phyloP scores from a whole-genome alignment of 2,113 vertebrate species.

The Megaptera novaeangliae region DNA sequence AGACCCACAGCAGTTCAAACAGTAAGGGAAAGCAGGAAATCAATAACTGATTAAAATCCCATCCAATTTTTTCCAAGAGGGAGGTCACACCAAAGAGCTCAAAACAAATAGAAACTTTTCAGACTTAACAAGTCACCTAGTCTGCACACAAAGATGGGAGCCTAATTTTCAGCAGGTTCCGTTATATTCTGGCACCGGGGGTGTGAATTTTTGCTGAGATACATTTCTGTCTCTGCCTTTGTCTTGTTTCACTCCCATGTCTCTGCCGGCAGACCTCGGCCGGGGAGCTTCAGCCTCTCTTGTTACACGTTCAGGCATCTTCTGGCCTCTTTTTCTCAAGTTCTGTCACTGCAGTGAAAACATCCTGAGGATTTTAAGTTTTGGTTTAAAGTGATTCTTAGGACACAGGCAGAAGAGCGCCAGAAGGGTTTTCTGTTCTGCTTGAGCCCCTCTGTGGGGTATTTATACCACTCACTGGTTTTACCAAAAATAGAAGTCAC shows the following conservation, averaged over 20 bases:
- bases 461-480: not conserved
- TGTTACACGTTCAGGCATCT: not conserved
- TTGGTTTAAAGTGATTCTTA: not conserved
- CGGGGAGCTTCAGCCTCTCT: not conserved
- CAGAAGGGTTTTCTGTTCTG: not conserved
- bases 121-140: not conserved
- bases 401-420: not conserved
- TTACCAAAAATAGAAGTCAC: not conserved
- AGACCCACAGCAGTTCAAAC: not conserved
- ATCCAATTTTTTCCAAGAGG: not conserved
- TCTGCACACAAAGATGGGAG: not conserved
- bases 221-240: not conserved
- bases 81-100: not conserved
- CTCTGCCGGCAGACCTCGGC: not conserved
- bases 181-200: not conserved
- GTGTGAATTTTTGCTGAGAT: not conserved
- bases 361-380: not conserved
- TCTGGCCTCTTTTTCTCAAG: not conserved
- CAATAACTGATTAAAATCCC: constrained; percentile 1
- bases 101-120: constrained; percentile 17
- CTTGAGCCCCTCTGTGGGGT: not conserved
- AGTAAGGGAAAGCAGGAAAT: not conserved
- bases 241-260: not conserved
- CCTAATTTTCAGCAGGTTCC: not conserved
- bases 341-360: not conserved